phyloP scores from a whole-genome alignment of 2,797 vertebrate genomes.

The Myiothlypis coronata region DNA sequence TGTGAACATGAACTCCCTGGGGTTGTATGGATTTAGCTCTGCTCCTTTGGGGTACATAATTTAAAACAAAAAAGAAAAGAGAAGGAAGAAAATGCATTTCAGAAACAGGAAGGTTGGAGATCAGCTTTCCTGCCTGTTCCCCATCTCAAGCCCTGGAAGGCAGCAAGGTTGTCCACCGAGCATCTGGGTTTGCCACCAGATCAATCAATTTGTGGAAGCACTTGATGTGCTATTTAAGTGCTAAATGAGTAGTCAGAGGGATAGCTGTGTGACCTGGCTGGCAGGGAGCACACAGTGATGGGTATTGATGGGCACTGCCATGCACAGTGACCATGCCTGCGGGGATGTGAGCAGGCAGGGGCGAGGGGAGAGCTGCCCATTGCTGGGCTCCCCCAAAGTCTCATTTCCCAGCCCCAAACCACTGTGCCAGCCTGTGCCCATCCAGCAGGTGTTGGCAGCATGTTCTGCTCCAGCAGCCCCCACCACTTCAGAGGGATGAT shows the following conservation, averaged over 20 bases:
- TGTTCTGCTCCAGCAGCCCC: neutral
- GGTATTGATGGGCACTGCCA: neutral
- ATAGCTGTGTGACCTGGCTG: neutral
- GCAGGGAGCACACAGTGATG: neutral
- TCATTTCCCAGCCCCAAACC: neutral
- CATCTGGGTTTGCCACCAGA: accelerated
- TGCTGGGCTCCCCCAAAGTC: neutral
- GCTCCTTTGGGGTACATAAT: neutral
- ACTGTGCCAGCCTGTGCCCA: accelerated
- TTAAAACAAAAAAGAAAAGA: neutral
- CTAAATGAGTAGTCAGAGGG: neutral
- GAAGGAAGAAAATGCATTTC: neutral
- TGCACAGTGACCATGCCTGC: accelerated
- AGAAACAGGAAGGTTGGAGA: neutral
- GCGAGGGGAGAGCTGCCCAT: neutral
- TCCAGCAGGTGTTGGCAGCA: accelerated
- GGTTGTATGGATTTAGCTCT: neutral
- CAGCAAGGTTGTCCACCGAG: accelerated
- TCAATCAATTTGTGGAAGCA: neutral
- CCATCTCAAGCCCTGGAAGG: neutral
- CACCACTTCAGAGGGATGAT: neutral
- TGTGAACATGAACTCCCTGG: neutral
- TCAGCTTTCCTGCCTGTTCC: neutral
- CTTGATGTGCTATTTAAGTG: neutral
- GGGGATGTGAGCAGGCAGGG: neutral